These are phyloP conservation scores for Stegana nigrithorax DNA, from an alignment of 2,888 invertebrate genomes.

Conservation along the genomic window DNA sequence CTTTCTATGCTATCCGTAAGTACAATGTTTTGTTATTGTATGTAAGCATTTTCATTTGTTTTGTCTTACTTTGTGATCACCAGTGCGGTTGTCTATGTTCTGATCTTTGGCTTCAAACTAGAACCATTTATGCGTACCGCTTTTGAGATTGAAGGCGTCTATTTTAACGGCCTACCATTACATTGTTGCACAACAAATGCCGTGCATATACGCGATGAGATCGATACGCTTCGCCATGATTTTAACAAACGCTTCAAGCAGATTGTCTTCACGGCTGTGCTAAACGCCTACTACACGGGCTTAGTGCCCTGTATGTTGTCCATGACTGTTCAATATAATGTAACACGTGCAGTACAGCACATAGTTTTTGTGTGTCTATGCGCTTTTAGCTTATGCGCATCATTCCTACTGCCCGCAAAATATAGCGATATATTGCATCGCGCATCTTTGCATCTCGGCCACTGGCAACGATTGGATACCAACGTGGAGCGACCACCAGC, in stretches of 20 bases:
- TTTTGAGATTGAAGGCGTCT: conserved; percentile 65
- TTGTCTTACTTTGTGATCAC: background rate
- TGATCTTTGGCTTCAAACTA: conserved; percentile 83
- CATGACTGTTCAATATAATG: conserved; percentile 84
- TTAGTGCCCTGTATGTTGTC: conserved; percentile 92
- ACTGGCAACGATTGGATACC: conserved; percentile 64
- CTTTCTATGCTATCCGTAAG: conserved; percentile 92
- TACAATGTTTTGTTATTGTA: too few relatives aligned
- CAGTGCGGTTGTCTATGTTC: conserved; percentile 81
- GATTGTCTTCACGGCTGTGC: conserved; percentile 83
- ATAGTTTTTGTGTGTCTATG: conserved; percentile 86
- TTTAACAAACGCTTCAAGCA: conserved; percentile 92
- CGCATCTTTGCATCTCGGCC: conserved; percentile 88
- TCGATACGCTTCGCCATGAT: conserved; percentile 84
- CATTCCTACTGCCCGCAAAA: conserved; percentile 75
- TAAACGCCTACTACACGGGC: conserved; percentile 89
- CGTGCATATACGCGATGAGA: conserved; percentile 82
- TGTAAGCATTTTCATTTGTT: background rate
- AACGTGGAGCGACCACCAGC: conserved; percentile 30
- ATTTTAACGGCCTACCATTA: conserved; percentile 73
- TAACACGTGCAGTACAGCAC: conserved; percentile 86
- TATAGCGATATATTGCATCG: conserved; percentile 92
- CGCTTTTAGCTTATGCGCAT: conserved; percentile 82
- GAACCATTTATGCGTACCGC: conserved; percentile 79
- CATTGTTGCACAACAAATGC: conserved; percentile 84